Evolutionary conservation across 2,888 invertebrate genomes (phyloP), one percentile per base, ranked within the genome.

Genomic region (Zaprionus bogoriensis): DNA sequence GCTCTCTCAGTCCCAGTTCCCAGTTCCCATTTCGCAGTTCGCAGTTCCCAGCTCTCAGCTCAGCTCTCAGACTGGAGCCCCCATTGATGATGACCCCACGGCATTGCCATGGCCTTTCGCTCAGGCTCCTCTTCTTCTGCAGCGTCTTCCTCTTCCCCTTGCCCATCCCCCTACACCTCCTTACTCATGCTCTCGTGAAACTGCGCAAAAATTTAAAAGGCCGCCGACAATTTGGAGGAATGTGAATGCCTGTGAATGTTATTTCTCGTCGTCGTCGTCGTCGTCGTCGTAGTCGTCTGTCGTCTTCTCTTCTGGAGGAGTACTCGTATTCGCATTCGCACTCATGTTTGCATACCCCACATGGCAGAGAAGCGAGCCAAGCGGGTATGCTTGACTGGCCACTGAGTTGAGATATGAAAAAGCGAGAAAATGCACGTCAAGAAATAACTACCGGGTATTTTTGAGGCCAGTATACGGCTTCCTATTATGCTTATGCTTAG

Each of bases 181-280:
- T 12, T 32, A 2, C 12, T 42, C 22, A 22, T 19, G n/a, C 30
- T 30, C 14, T 12, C 54, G 22, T 30, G 30, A 71, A 71, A 58
- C 61, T 70, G 67, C 55, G 71, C 71, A 67, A 71, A 72, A 67
- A 67, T 71, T 55, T 50, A 64, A 72, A 71, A 68, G 68, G 59
- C 73, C 64, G 71, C 68, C 73, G 73, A 54, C 71, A 53, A 71
- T 71, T 71, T 68, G 55, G 58, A 20, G 71, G 71, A 72, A 68
- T 71, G 71, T 72, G 71, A 72, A 59, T 71, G 69, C 25, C 32
- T 60, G 53, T 42, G 45, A 65, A 64, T 65, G 38, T 42, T 28
- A 45, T 63, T 58, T 19, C 23, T 45, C 32, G 41, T 30, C 39
- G 19, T 64, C 25, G 4, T 38, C n/a, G 5, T 28, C 45, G 19